Percentiles rank a stretch among this genome's conserved stretches.
Evolutionary conservation across 2,888 invertebrate species (phyloP).

Genomic region (Tridacna gigas): DNA sequence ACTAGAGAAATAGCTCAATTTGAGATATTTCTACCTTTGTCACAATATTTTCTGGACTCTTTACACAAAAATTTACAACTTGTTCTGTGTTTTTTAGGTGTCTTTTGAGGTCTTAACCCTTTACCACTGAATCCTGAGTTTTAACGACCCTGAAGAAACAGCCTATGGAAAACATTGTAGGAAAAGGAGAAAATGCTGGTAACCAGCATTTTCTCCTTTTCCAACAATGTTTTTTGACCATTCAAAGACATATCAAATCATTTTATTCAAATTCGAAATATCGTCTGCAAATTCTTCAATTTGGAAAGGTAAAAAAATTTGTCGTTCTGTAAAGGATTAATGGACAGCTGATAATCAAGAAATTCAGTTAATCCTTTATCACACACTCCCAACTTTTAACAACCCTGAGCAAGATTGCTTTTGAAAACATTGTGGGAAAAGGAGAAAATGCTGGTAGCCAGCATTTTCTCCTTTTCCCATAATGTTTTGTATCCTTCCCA

Average conservation of each 20-base stretch:
- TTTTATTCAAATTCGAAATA: no score
- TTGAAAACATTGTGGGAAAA: slow-evolving; percentile 1
- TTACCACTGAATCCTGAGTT: no score
- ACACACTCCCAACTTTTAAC: not conserved
- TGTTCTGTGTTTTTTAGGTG: no score
- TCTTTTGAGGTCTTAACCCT: no score
- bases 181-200: not conserved
- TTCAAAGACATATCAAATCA: no score
- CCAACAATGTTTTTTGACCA: not conserved
- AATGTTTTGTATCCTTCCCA: no score
- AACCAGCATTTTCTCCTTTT: slow-evolving; percentile 5
- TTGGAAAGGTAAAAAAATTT: not conserved
- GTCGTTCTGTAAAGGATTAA: not conserved
- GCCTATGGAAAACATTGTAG: not conserved
- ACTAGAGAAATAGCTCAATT: no score
- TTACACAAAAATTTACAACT: no score
- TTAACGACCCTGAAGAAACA: no score
- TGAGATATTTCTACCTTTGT: no score
- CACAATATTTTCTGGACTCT: no score
- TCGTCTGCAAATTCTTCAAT: not conserved
- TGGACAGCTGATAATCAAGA: not conserved
- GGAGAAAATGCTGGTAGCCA: not conserved
- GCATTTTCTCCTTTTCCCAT: slow-evolving; percentile 8
- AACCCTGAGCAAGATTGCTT: not conserved
- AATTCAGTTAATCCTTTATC: not conserved